Evolutionary conservation across 2,888 invertebrate species (phyloP), one percentile per base, ranked within the genome.

Genomic region (Drosophila pseudotalamancana): DNA sequence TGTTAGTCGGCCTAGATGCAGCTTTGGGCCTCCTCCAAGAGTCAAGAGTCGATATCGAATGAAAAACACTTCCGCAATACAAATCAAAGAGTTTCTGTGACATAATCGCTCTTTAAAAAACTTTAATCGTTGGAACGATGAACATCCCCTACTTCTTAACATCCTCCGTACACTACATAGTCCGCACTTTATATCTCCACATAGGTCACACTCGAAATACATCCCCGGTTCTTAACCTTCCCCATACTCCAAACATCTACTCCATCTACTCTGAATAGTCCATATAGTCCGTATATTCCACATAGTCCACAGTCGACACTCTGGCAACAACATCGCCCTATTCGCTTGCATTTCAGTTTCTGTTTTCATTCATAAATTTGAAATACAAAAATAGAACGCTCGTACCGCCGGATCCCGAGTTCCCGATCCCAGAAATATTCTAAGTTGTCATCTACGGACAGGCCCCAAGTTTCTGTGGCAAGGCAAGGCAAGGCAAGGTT

Each of bases 361-460:
- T 51, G 54, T 69, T 69, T 77, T 79, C 78, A 78, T 78, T 78
- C 78, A 78, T 78, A 78, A 78, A 78, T 78, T 77, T 68, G 6
- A 11, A 9, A 46, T 65, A 62, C 51, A 70, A 71, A 78, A 78
- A 78, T 78, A 78, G 78, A 76, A 54, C 25, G 43, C 39, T 25
- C 49, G 25, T 43, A 34, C 48, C 49, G 40, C 34, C 43, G 21
- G 51, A 45, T 21, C 16, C 31, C 29, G 14, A 25, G 8, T 11
- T 46, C 14, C 53, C 19, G 29, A 43, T 43, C 14, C 29, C n/a
- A n/a, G n/a, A n/a, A n/a, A n/a, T n/a, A n/a, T n/a, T 19, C 49
- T 11, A 25, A 40, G 49, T 51, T 72, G 48, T 66, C 54, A 31
- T 25, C 3, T 43, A n/a, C n/a, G n/a, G n/a, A n/a, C n/a, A n/a